These are phyloP conservation scores for Pipistrellus nathusii DNA, from an alignment of 2,797 vertebrate species.

Conservation along the genomic window DNA sequence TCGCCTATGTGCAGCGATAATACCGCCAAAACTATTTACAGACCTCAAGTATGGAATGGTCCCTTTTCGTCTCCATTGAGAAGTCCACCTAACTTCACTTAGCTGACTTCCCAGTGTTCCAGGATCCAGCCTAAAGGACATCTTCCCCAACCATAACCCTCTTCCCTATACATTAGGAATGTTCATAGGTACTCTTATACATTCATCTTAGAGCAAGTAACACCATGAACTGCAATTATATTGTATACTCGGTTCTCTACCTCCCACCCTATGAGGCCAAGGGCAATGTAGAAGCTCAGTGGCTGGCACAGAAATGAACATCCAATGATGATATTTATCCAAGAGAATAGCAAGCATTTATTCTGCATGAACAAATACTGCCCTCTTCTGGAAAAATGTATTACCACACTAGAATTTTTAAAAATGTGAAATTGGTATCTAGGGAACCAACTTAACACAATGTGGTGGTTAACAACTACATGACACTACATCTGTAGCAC, in stretches of 20 bases:
- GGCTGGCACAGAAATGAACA: neutral
- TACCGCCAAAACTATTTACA: neutral
- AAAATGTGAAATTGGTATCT: slow-evolving; percentile 28
- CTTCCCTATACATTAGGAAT: neutral
- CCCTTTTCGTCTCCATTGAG: neutral
- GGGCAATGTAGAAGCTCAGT: neutral
- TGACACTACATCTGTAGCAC: neutral
- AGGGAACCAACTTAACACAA: slow-evolving; percentile 23
- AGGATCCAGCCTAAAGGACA: neutral
- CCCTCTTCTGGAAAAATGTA: slow-evolving; percentile 88
- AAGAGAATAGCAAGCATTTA: neutral
- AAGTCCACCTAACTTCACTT: neutral
- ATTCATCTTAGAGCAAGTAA: slow-evolving; percentile 27
- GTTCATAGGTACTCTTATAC: neutral
- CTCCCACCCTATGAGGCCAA: neutral
- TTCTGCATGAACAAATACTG: slow-evolving; percentile 81
- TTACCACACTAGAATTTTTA: slow-evolving; percentile 6
- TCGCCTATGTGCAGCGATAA: neutral
- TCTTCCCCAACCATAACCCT: neutral
- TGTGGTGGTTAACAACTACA: neutral
- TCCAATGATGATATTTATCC: neutral
- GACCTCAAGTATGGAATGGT: neutral
- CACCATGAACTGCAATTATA: neutral
- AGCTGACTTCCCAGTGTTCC: neutral
- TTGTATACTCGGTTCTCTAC: neutral